Base-by-base conservation (phyloP, 2,797 vertebrate species). In the Pangasius djambal region DNA sequence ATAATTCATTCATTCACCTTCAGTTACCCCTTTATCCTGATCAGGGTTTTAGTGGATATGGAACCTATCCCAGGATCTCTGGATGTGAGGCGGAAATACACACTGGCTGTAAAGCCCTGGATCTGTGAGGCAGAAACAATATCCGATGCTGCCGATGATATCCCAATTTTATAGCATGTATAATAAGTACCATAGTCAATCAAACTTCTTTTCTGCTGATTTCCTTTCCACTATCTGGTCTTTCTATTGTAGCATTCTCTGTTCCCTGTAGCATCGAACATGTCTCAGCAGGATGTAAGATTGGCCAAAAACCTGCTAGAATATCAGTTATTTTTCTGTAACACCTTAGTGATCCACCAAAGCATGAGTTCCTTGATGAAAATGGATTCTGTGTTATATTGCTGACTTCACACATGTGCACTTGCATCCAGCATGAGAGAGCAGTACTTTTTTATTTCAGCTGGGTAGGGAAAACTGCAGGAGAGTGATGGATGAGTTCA, bases 361-460 rank as follows among this genome's bases (percentile, higher is more conserved):
- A 63, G 22, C 59, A 44, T n/a, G 59, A n/a, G 63, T 6, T 78
- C 69, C 70, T 78, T 40, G 50, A 67, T 87, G 67, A 59, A 70
- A 81, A 82, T 59, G 18, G 63, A 87, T 69, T 87, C 20, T 69
- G 16, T 81, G 40, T 57, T 65, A 59, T 57, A 87, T 87, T 82
- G 52, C 57, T 75, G 57, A 75, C 37, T 61, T 61, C n/a, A 86
- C 55, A 61, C 55, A 77, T 48, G 55, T 78, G 37, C 72, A 86
- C 40, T 61, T 61, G 16, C 40, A 44, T 83, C 40, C 37, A 18
- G 34, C 40, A 65, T 48, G 61, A 79, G 34, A 70, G 37, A 52
- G 50, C 86, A 69, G 50, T 59, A 82, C 1, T 37, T 37, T 37
- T 59, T 87, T 69, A 82, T 87, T 82, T 82, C 50, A 87, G 86